phyloP scores from a whole-genome alignment of 92 coral and sea anemone genomes.

The Palythoa grandis region DNA sequence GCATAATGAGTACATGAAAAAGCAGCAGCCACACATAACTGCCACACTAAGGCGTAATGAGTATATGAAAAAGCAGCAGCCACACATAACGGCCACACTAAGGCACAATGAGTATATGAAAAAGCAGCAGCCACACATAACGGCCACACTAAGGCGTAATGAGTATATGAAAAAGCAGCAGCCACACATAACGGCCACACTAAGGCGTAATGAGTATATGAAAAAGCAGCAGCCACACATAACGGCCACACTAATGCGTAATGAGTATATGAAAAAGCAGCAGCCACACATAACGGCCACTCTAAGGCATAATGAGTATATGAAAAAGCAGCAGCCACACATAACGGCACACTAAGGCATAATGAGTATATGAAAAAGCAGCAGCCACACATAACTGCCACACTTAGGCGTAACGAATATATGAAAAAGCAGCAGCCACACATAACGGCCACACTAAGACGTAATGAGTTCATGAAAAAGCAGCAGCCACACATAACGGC shows the following conservation, averaged over 20 bases:
- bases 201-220: no score
- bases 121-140: no score
- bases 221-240: neutral
- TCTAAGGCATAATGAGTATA: no score
- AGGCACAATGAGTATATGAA: no score
- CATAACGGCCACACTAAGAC: neutral
- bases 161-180: no score
- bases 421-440: neutral
- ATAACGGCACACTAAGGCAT: no score
- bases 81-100: neutral
- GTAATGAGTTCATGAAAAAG: no score
- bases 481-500: neutral
- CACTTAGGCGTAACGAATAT: no score
- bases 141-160: no score
- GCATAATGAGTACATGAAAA: no score
- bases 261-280: neutral
- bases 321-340: no score
- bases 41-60: constrained; percentile 12
- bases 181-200: neutral
- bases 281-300: neutral
- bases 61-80: neutral
- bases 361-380: no score
- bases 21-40: constrained; percentile 11
- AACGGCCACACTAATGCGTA: constrained; percentile 25
- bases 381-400: neutral